Evolutionary conservation across 2,113 vertebrate genomes (phyloP).

Genomic region (Dicaeum eximium): DNA sequence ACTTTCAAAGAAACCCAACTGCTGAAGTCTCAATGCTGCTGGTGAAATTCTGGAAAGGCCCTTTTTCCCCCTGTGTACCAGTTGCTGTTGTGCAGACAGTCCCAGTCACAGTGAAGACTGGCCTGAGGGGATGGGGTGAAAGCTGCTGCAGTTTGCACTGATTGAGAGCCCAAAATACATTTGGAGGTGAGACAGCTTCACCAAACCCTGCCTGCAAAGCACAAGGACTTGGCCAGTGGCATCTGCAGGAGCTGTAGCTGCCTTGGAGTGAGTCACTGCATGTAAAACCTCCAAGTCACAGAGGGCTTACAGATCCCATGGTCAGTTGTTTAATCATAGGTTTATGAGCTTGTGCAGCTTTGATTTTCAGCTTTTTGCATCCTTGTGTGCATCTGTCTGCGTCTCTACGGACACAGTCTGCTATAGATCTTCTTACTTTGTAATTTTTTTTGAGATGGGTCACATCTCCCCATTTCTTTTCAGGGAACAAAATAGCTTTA

Average conservation of each 20-base stretch:
- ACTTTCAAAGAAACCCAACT: background rate
- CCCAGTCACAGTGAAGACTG: background rate
- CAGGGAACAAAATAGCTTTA: background rate
- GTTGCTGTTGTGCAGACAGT: background rate
- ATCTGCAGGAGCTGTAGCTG: background rate
- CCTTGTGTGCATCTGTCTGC: background rate
- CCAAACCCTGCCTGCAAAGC: background rate
- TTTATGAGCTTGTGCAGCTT: background rate
- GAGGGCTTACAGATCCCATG: background rate
- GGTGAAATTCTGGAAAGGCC: background rate
- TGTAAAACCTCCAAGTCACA: background rate
- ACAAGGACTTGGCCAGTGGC: background rate
- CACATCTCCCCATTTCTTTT: background rate
- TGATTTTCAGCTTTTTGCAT: background rate
- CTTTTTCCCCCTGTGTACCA: background rate
- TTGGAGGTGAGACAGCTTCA: background rate
- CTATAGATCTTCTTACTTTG: background rate
- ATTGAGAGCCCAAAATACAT: background rate
- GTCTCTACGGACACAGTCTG: background rate
- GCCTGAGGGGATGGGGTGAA: background rate
- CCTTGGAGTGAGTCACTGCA: background rate
- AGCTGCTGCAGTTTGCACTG: background rate
- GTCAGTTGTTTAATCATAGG: background rate
- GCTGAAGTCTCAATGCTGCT: background rate
- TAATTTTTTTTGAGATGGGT: background rate